Evolutionary conservation across 2,797 vertebrate genomes (phyloP).

Genomic region (Cossypha heuglini): DNA sequence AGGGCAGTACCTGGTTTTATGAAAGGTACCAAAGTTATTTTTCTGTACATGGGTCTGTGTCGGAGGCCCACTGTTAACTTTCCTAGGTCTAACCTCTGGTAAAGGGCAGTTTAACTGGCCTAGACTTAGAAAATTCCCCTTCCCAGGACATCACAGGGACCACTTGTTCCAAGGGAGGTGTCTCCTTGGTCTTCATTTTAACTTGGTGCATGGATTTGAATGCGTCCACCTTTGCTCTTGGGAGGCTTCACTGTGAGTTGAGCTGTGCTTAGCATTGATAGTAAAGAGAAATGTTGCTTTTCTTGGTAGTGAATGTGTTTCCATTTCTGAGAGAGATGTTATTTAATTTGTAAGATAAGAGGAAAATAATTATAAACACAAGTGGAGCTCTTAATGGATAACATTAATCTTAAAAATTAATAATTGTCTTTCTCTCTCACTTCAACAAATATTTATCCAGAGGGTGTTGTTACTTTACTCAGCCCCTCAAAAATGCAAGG

Average conservation of each 20-base stretch:
- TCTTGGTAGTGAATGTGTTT: background rate
- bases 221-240: rapidly evolving
- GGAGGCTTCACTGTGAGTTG: background rate
- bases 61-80: background rate
- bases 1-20: background rate
- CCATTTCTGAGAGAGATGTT: background rate
- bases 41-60: background rate
- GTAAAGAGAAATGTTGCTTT: background rate
- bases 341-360: background rate
- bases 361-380: background rate
- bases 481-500: background rate
- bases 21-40: background rate
- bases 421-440: background rate
- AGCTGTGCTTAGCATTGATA: background rate
- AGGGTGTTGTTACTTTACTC: background rate
- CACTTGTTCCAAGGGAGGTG: rapidly evolving
- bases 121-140: background rate
- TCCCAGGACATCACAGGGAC: background rate
- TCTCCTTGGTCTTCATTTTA: background rate
- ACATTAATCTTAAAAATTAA: background rate
- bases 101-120: background rate
- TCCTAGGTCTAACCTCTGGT: background rate
- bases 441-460: background rate
- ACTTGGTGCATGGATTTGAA: background rate
- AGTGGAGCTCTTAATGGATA: background rate